Evolutionary conservation across 2,888 invertebrate species (phyloP), one percentile per base, ranked within the genome.

Genomic region (Mechanitis mazaeus): DNA sequence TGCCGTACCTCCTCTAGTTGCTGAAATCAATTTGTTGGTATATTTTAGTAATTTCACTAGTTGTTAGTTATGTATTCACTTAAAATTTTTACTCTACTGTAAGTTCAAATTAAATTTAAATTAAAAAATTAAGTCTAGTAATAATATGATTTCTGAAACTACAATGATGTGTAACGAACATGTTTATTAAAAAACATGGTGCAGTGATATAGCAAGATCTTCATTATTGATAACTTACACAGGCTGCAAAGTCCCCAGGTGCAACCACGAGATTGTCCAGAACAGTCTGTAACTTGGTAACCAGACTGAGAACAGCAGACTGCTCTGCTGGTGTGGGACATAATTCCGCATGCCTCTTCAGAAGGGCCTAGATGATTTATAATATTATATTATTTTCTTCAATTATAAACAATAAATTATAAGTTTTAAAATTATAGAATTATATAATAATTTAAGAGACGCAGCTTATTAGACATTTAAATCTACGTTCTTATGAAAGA

Each of bases 231-330:
- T 60, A 70, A 94, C 96, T 93, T 91, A 98, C 98, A 83, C 98
- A 98, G 68, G 98, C 97, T 79, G 96, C 97, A 78, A 98, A 98
- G 66, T 94, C 94, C 38, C 97, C 97, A 0, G 98, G 98, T 0
- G 97, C 96, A 0, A 98, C 96, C 11, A 98, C 97, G 31, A 99
- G 87, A 80, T 97, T 98, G 79, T 99, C 99, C 60, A 99, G 89
- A 35, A 98, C 97, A 0, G 95, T 94, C 80, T 98, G 97, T n/a
- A 99, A 94, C 85, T 98, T 98, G 0, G 97, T 97, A 45, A 98
- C 97, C 28, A 99, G 92, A 84, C 97, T 97, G 42, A 97, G 93
- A 59, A 99, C 95, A 0, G 97, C 95, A 0, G 97, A 95, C 84
- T 98, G 97, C 75, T 99, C 98, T 2, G 94, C 93, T 0, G 97